Conservation (phyloP, 2,113 vertebrate species). For the Ancistrus triradiatus region DNA sequence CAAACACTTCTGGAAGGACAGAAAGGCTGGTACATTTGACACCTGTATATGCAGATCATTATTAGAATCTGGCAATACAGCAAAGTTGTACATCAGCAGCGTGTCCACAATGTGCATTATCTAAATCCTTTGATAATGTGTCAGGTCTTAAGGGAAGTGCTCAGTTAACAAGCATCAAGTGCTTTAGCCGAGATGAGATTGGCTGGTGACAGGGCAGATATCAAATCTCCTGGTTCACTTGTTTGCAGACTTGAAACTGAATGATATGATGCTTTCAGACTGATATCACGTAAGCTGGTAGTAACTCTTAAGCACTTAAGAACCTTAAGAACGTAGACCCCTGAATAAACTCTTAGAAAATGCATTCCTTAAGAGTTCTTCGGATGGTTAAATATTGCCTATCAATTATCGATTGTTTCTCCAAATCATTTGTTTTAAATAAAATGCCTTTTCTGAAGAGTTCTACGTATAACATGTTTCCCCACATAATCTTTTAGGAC, state of each 20-base stretch:
- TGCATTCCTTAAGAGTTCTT: neutral
- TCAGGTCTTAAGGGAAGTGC: conserved; percentile 17
- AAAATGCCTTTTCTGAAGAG: too few species aligned
- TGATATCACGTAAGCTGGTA: conserved; percentile 53
- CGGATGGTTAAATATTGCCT: too few species aligned
- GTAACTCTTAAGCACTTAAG: neutral
- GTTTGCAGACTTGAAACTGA: conserved; percentile 53
- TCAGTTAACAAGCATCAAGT: conserved; percentile 26
- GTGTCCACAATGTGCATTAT: neutral
- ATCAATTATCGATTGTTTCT: too few species aligned
- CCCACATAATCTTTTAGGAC: too few species aligned
- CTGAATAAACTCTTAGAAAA: neutral
- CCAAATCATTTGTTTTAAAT: too few species aligned
- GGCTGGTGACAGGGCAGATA: conserved; percentile 41
- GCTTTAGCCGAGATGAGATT: conserved; percentile 30
- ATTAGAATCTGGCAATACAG: too few species aligned
- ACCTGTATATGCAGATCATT: neutral
- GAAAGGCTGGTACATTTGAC: neutral
- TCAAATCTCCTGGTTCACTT: conserved; percentile 50
- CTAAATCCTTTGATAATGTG: neutral
- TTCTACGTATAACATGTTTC: too few species aligned
- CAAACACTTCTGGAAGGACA: neutral
- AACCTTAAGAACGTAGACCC: neutral
- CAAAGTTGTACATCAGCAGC: too few species aligned
- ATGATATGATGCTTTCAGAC: conserved; percentile 55